Conservation (phyloP, 2,113 vertebrate genomes). For the Phaethornis superciliosus region DNA sequence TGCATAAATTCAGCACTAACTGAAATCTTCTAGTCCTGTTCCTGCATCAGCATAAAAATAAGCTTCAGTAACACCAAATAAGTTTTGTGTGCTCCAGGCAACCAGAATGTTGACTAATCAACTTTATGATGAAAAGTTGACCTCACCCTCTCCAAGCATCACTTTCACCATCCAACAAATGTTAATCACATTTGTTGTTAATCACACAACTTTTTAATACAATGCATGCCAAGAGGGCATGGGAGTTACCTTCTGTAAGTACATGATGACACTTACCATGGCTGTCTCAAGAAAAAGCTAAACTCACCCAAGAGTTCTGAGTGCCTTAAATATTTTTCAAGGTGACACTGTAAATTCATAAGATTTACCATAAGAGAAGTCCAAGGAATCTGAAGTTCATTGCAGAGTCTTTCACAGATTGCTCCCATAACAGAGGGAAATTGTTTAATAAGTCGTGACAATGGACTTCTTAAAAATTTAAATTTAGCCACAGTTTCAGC, state of each 20-base stretch:
- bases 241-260: neutral
- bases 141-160: neutral
- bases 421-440: neutral
- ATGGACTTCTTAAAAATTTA: constrained; percentile 15
- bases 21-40: neutral
- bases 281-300: neutral
- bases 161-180: neutral
- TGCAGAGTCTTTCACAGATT: neutral
- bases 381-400: neutral
- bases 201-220: neutral
- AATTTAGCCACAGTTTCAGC: neutral
- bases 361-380: neutral
- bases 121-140: neutral
- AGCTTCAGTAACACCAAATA: neutral
- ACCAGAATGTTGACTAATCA: neutral
- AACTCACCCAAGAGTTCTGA: neutral
- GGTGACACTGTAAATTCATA: neutral
- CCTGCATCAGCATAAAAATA: neutral
- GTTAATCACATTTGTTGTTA: neutral
- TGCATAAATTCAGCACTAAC: neutral
- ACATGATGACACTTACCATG: neutral
- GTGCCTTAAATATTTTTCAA: neutral
- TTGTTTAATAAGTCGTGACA: neutral
- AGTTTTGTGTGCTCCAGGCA: neutral
- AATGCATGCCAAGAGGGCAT: neutral